These are phyloP conservation scores for Holothuria glaberrima DNA, from an alignment of 35 echinoderm and acorn worm genomes.

Conservation along the genomic window DNA sequence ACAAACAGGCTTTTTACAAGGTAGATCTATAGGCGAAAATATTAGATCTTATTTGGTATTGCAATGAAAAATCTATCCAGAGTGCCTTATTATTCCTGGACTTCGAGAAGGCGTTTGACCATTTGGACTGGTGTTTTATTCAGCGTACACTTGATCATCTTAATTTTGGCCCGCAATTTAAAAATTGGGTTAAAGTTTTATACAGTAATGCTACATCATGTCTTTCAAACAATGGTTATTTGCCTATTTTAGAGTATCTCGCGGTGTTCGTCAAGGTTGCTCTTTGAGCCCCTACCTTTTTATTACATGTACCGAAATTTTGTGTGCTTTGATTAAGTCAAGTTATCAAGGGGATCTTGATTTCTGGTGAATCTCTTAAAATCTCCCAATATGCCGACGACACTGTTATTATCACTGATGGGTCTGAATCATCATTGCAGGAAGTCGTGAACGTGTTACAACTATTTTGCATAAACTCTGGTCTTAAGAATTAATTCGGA, in stretches of 20 bases:
- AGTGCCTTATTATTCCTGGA: neutral
- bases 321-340: conserved; percentile 1
- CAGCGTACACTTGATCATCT: neutral
- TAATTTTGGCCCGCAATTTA: neutral
- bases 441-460: conserved; percentile 9
- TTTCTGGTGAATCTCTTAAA: neutral
- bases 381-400: conserved; percentile 24
- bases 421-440: neutral
- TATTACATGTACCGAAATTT: neutral
- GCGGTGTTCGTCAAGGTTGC: conserved; percentile 2
- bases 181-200: conserved; percentile 8
- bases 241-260: neutral
- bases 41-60: conserved; percentile 1
- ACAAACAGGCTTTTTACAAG: neutral
- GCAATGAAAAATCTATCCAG: neutral
- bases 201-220: conserved; percentile 27
- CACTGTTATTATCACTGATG: neutral
- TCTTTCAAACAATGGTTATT: conserved; percentile 25
- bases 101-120: neutral
- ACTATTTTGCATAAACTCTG: neutral
- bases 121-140: neutral
- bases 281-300: conserved; percentile 11
- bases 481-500: neutral
- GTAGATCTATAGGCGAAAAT: neutral
- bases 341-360: neutral